Conservation (phyloP, 2,113 vertebrate species). For the Buteo buteo region DNA sequence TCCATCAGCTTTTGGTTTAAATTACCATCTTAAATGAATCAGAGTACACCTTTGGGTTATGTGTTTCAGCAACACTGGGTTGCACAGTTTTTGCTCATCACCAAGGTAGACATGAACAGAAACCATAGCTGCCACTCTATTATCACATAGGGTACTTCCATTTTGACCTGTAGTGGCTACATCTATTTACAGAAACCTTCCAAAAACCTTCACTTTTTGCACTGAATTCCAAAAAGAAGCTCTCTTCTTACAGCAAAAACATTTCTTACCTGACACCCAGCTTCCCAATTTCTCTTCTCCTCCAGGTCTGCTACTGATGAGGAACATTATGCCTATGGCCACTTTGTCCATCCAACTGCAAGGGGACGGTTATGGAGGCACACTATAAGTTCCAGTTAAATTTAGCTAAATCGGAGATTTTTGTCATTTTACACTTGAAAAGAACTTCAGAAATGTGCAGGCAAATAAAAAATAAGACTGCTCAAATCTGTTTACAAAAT, state of each 20-base stretch:
- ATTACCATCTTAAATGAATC: not conserved
- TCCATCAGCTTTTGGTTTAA: not conserved
- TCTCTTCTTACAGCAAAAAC: not conserved
- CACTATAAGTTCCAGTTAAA: not conserved
- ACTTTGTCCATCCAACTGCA: not conserved
- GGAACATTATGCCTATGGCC: not conserved
- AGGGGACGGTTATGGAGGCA: not conserved
- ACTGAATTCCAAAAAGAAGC: not conserved
- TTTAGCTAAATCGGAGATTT: not conserved
- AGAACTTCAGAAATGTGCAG: not conserved
- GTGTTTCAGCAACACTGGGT: not conserved
- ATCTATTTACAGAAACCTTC: not conserved
- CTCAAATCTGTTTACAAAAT: conserved; percentile 47
- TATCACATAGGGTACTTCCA: rapidly evolving
- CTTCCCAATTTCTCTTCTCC: not conserved
- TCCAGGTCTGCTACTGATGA: not conserved
- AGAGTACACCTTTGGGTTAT: not conserved
- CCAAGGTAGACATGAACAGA: not conserved
- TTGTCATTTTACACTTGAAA: not conserved
- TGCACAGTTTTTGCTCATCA: not conserved
- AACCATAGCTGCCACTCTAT: not conserved
- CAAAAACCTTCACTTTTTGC: not conserved
- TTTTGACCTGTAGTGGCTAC: not conserved
- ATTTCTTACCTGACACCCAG: not conserved
- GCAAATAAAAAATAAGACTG: not conserved